Evolutionary conservation across 2,888 invertebrate genomes (phyloP).

Genomic region (Idaea aversata): DNA sequence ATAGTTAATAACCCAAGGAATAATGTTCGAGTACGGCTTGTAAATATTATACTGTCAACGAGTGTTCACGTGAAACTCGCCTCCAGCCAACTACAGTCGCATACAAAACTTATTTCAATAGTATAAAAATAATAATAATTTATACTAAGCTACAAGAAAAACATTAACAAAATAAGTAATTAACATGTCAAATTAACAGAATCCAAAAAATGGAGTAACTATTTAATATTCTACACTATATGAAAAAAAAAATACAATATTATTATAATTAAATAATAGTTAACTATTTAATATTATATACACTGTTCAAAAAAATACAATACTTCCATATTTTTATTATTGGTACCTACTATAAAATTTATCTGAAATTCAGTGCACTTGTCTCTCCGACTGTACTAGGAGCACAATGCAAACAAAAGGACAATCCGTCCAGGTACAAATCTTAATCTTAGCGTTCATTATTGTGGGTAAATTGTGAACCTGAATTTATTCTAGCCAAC

Average conservation of each 20-base stretch:
- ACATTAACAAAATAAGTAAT: too few relatives aligned
- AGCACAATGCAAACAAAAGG: conserved; percentile 76
- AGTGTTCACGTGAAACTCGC: conserved; percentile 18
- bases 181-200: too few relatives aligned
- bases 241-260: too few relatives aligned
- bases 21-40: conserved; percentile 7
- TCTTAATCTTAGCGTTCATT: conserved; percentile 79
- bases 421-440: conserved; percentile 68
- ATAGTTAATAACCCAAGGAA: conserved; percentile 4
- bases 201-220: too few relatives aligned
- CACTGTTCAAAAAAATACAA: not conserved
- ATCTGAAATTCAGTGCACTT: not conserved
- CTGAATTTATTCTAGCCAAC: conserved; percentile 76
- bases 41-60: conserved; percentile 16
- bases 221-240: too few relatives aligned
- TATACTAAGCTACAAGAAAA: too few relatives aligned
- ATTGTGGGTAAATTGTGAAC: conserved; percentile 69
- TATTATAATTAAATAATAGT: too few relatives aligned
- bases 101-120: not conserved
- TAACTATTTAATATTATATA: too few relatives aligned
- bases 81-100: conserved; percentile 17
- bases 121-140: too few relatives aligned
- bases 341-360: too few relatives aligned
- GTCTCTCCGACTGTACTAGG: conserved; percentile 27
- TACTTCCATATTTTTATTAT: not conserved